These are phyloP conservation scores for Atopsyche davidsoni DNA, from an alignment of 1,140 invertebrate species.

Conservation along the genomic window DNA sequence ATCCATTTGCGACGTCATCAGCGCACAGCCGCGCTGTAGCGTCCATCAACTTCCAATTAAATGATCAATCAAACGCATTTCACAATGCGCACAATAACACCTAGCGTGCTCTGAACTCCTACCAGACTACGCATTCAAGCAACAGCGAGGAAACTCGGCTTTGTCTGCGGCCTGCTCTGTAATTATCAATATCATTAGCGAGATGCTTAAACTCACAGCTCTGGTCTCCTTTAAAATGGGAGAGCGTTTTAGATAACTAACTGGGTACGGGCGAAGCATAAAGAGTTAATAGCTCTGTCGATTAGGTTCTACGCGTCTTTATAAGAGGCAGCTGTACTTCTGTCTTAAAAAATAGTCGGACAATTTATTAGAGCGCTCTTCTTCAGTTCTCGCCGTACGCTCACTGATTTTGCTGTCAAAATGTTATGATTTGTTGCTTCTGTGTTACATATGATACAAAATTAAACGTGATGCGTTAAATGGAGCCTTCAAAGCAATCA, in stretches of 20 bases:
- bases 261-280: conserved; percentile 3
- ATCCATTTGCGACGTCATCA: too few relatives aligned
- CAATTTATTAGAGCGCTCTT: too few relatives aligned
- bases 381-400: too few relatives aligned
- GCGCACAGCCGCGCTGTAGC: too few relatives aligned
- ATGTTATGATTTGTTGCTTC: too few relatives aligned
- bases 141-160: conserved; percentile 8
- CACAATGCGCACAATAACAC: conserved; percentile 9
- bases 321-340: too few relatives aligned
- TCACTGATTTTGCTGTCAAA: too few relatives aligned
- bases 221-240: conserved; percentile 15
- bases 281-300: conserved; percentile 12
- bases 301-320: conserved; percentile 13
- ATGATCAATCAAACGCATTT: conserved; percentile 24
- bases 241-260: neutral
- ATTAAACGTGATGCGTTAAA: too few relatives aligned
- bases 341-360: too few relatives aligned
- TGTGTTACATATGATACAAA: too few relatives aligned
- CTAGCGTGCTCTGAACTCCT: conserved; percentile 8
- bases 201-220: conserved; percentile 8
- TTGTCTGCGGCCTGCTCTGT: conserved; percentile 10
- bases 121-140: conserved; percentile 18
- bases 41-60: conserved; percentile 11
- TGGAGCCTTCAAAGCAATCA: too few relatives aligned
- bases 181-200: conserved; percentile 22